Base-by-base conservation (phyloP, 2,888 invertebrate genomes). In the Stictocephala bisonia region DNA sequence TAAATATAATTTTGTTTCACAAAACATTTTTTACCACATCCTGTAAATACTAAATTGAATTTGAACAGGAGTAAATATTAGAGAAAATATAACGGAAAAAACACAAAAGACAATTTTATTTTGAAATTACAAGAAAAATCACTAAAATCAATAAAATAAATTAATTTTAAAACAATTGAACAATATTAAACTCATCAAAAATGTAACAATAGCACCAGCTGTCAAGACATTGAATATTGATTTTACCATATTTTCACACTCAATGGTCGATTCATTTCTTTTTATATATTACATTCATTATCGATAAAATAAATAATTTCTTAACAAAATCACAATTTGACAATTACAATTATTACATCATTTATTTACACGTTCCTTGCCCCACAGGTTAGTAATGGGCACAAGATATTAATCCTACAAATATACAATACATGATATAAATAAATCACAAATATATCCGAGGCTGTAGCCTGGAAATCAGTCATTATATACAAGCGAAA, bases 361-460 rank as follows among this genome's bases (percentile, higher is more conserved):
- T 44, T 64, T 64, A 64, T 64, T 41, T 64, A 64, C 64, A 64
- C 27, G 9, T 22, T 26, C 44, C 64, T 2, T 4, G 41, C 44
- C 44, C 64, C 41, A 26, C 40, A 64, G 64, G 64, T 64, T 64
- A 64, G 20, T 35, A 15, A 60, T 24, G 40, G 64, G 44, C 64
- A 26, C 64, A 64, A 64, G 44, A 64, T n/a, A 44, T 41, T 44
- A 64, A 64, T 20, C 44, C 64, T 64, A 40, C 44, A 44, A 64
- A 64, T 64, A 64, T 64, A 26, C n/a, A n/a, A 26, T 64, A 64
- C 64, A 64, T 64, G n/a, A 64, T 64, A 64, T 64, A 64, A 64
- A 64, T 64, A 56, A 70, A 70, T 70, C 70, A 70, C 70, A 70
- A 27, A 41, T 70, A 9, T 24, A 24, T 70, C 70, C 70, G 56